Base-by-base conservation (phyloP, 2,888 invertebrate genomes). In the Xestia xanthographa region DNA sequence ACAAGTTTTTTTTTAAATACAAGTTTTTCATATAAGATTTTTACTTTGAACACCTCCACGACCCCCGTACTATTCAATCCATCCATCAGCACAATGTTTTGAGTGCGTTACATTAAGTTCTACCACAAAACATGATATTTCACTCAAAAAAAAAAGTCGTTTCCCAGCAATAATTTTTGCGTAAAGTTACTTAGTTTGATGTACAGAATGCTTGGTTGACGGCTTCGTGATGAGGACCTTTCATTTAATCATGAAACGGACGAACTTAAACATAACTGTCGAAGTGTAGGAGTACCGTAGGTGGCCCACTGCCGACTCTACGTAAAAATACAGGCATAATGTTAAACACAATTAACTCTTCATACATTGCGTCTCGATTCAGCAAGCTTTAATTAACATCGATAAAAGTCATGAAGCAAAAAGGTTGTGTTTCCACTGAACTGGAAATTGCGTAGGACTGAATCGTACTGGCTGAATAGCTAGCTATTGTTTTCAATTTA, bases 401-500 rank as follows among this genome's bases (percentile, higher is more conserved):
- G 68, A 85, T 77, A 72, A 85, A 82, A 69, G 85, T 77, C 77
- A 62, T 48, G 71, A 71, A 81, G 65, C 71, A 60, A 69, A 74
- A 74, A 69, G 56, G 82, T 68, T 82, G 72, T 74, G 41, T 72
- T 63, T 71, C 45, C 48, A 81, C 56, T 77, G 45, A 48, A 41
- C 50, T 68, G 83, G 71, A 81, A 81, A 73, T 79, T 65, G 82
- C 62, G 67, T 68, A 65, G 82, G 71, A 34, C 34, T 34, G 34
- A 85, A 67, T 85, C 60, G 38, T 29, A 14, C 50, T 58, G 60
- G 60, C 9, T 82, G 78, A 85, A 85, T 68, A 50, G 66, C 62
- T 77, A 58, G n/a, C 68, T 69, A 73, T 83, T 85, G 82, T 85
- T 72, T 69, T 73, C 41, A 77, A 85, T 83, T 62, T 71, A 74